Evolutionary conservation across 2,888 invertebrate genomes (phyloP).

Genomic region (Nemotelus nigrinus): DNA sequence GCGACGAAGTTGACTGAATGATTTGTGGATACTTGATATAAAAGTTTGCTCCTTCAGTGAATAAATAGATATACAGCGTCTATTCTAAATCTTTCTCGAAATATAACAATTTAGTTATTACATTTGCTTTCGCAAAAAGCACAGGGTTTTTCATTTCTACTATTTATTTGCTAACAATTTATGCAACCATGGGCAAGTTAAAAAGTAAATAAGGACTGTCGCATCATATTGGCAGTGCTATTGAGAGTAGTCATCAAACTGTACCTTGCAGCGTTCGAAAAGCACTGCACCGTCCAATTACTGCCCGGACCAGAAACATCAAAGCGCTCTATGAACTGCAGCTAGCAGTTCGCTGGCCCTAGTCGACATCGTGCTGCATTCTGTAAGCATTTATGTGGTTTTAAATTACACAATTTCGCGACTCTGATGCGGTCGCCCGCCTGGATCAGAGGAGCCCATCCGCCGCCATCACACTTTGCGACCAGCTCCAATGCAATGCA

Average conservation of each 20-base stretch:
- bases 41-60: too few species aligned
- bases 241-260: conserved; percentile 16
- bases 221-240: neutral
- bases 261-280: conserved; percentile 1
- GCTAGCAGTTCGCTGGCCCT: neutral
- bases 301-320: neutral
- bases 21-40: too few species aligned
- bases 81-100: too few species aligned
- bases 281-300: neutral
- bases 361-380: conserved; percentile 20
- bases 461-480: conserved; percentile 19
- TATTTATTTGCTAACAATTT: too few species aligned
- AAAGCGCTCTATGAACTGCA: conserved; percentile 3
- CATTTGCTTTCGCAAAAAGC: too few species aligned
- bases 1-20: too few species aligned
- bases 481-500: conserved; percentile 18
- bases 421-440: conserved; percentile 20
- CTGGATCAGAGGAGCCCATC: conserved; percentile 20
- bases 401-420: conserved; percentile 38
- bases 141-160: too few species aligned
- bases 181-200: too few species aligned
- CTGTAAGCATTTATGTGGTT: conserved; percentile 16
- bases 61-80: too few species aligned
- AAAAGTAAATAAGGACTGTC: too few species aligned
- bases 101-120: too few species aligned